Evolutionary conservation across 2,888 invertebrate genomes (phyloP).

Genomic region (Philereme transversata): DNA sequence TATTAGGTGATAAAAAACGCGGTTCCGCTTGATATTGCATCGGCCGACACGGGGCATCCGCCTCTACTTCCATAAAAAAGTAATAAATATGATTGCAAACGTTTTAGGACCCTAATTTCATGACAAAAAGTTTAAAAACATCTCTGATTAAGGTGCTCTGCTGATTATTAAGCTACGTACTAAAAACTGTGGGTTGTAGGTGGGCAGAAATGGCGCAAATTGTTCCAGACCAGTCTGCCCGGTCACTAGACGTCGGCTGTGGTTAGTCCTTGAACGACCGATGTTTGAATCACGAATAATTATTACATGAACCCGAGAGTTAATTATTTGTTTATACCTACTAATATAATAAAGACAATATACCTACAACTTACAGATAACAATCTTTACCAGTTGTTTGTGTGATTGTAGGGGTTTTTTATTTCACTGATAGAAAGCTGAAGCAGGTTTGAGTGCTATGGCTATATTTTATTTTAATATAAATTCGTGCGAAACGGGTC

Average conservation of each 20-base stretch:
- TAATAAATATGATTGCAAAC: conserved; percentile 20
- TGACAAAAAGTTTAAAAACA: conserved; percentile 27
- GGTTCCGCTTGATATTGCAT: conserved; percentile 5
- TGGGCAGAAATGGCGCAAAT: conserved; percentile 55
- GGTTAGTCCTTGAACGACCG: conserved; percentile 30
- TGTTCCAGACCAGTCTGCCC: conserved; percentile 40
- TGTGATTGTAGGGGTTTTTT: too few species aligned
- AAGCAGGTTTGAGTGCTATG: too few species aligned
- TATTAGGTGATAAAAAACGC: background rate
- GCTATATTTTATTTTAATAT: too few species aligned
- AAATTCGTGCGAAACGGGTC: too few species aligned
- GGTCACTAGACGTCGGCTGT: conserved; percentile 26
- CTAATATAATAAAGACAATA: background rate
- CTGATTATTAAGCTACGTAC: conserved; percentile 37
- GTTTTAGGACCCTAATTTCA: conserved; percentile 24
- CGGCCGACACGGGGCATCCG: conserved; percentile 14
- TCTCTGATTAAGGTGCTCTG: conserved; percentile 27
- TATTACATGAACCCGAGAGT: background rate
- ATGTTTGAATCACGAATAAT: background rate
- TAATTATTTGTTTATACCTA: background rate
- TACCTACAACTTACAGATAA: too few species aligned
- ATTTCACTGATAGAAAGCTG: too few species aligned
- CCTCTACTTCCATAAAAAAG: conserved; percentile 23
- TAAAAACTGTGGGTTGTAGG: conserved; percentile 44
- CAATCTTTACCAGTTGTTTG: too few species aligned